Conservation (phyloP, 2,888 invertebrate genomes). For the Mycalesis mineus region DNA sequence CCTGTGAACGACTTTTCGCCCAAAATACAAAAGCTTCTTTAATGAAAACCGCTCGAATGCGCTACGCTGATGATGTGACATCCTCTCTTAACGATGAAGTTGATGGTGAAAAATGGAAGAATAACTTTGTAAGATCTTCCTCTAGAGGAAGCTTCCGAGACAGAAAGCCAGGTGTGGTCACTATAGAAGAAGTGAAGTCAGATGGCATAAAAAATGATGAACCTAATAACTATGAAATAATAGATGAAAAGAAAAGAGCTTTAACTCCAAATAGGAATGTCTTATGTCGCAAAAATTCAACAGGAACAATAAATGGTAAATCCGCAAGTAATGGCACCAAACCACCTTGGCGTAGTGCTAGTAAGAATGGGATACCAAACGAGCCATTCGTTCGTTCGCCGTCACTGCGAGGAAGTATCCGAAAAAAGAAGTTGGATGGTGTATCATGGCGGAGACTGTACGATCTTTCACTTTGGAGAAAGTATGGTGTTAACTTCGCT, state of each 20-base stretch:
- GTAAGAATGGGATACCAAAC: conserved; percentile 52
- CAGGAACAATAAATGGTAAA: conserved; percentile 55
- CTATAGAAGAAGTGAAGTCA: conserved; percentile 72
- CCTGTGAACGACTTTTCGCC: conserved; percentile 74
- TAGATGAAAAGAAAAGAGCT: conserved; percentile 62
- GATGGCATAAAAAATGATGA: conserved; percentile 64
- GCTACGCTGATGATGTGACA: conserved; percentile 73
- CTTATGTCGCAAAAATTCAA: conserved; percentile 54
- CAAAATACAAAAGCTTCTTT: conserved; percentile 79
- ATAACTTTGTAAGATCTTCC: conserved; percentile 56
- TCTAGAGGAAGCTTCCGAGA: conserved; percentile 65
- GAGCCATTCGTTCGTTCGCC: conserved; percentile 62
- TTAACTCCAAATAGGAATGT: conserved; percentile 45
- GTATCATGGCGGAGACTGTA: conserved; percentile 77
- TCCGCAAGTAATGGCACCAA: conserved; percentile 50
- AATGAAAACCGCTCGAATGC: conserved; percentile 80
- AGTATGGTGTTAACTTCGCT: conserved; percentile 71
- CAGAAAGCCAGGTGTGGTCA: conserved; percentile 65
- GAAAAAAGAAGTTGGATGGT: conserved; percentile 62
- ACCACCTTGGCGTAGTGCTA: conserved; percentile 69
- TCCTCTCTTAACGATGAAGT: conserved; percentile 60
- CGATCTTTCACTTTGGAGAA: conserved; percentile 76
- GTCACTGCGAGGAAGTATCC: conserved; percentile 64
- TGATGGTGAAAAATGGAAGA: conserved; percentile 65
- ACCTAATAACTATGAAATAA: conserved; percentile 52